Conservation (phyloP, 1,140 invertebrate genomes). For the Eubasilissa regina region DNA sequence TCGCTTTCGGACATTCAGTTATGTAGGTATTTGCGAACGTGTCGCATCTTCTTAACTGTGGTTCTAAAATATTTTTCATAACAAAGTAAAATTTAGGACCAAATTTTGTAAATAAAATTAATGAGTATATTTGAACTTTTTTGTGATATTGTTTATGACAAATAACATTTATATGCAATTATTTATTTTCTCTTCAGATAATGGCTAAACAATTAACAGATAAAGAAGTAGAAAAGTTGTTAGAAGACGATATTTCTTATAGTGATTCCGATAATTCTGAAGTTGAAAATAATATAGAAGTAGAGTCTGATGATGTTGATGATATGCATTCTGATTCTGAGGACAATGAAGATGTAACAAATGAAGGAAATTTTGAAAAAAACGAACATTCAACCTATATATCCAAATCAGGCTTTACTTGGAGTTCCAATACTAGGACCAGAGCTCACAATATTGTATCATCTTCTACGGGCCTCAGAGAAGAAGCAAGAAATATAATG, state of each 20-base stretch:
- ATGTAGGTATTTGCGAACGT: too few relatives aligned
- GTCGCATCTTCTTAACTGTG: too few relatives aligned
- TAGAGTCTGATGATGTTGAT: background rate
- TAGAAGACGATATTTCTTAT: background rate
- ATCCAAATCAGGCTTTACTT: slow-evolving; percentile 2
- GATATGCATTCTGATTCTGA: background rate
- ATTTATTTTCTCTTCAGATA: slow-evolving; percentile 1
- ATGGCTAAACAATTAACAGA: background rate
- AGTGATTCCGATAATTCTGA: background rate
- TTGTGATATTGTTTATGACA: too few relatives aligned
- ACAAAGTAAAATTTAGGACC: too few relatives aligned
- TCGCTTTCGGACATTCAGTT: too few relatives aligned
- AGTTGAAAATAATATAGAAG: slow-evolving; percentile 4
- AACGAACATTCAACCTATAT: background rate
- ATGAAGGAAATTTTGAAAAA: background rate
- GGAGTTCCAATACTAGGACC: slow-evolving; percentile 15
- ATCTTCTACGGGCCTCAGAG: slow-evolving; percentile 12
- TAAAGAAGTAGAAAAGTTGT: background rate
- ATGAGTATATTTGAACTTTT: too few relatives aligned
- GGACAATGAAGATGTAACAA: background rate
- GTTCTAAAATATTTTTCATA: too few relatives aligned
- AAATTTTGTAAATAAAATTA: too few relatives aligned
- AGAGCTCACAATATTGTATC: slow-evolving; percentile 14
- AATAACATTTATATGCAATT: too few relatives aligned
- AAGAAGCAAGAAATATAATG: slow-evolving; percentile 9